These are phyloP conservation scores for Australoheros facetus DNA, from an alignment of 2,797 vertebrate species.

Conservation along the genomic window DNA sequence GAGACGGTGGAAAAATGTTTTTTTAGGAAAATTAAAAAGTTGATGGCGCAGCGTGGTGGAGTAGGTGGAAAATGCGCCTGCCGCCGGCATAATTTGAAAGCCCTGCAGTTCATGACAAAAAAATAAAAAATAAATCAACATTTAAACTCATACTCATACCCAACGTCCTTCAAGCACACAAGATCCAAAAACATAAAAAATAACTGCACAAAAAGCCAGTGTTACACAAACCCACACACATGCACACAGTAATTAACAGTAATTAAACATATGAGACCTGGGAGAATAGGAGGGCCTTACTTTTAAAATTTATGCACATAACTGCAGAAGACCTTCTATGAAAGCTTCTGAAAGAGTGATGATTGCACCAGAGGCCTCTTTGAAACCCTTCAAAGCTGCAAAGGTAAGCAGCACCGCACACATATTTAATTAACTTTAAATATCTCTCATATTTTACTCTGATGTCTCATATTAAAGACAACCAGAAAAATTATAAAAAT, in stretches of 20 bases:
- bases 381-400: background rate
- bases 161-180: too few relatives aligned
- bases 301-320: background rate
- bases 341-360: background rate
- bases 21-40: too few relatives aligned
- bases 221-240: background rate
- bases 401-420: background rate
- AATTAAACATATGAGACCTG: background rate
- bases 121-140: background rate
- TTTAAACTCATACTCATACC: background rate
- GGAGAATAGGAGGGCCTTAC: background rate
- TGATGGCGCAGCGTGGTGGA: too few relatives aligned
- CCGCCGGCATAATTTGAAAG: too few relatives aligned
- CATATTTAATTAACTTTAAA: background rate
- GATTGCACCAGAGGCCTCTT: fast-evolving
- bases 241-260: background rate
- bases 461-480: background rate
- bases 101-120: too few relatives aligned
- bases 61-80: too few relatives aligned
- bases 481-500: background rate
- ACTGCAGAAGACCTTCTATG: fast-evolving
- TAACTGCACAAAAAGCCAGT: background rate
- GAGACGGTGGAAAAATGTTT: too few relatives aligned
- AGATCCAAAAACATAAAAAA: too few relatives aligned
- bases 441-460: background rate